Evolutionary conservation across 2,797 vertebrate species (phyloP), one percentile per base, ranked within the genome.

Genomic region (Hoplostethus mediterraneus): DNA sequence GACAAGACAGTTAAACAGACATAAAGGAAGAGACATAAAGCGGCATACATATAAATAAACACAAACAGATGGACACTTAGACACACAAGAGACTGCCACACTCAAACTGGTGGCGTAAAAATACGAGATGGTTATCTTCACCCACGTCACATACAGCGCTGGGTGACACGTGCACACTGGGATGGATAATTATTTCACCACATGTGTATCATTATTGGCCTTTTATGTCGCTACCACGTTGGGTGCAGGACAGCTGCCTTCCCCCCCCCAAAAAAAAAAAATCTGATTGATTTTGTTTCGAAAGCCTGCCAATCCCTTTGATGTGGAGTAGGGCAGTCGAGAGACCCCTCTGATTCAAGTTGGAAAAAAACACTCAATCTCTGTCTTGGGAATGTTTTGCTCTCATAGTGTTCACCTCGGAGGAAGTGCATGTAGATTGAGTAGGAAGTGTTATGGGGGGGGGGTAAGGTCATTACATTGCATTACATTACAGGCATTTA

Each of bases 261-360:
- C 28, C 53, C 51, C 7, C n/a, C n/a, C n/a, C n/a, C n/a, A n/a
- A 67, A 68, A 44, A 77, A 58, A 53, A 31, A 52, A 67, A 74
- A 85, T 85, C 73, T 85, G 85, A 90, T 84, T 85, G 85, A 90
- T 84, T 89, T 83, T 84, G 83, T 77, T 21, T 90, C 70, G 78
- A 61, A 83, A 86, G 62, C 71, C 76, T 16, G 67, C 73, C 77
- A 77, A 40, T 53, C 69, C 68, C 75, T 92, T 92, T 92, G 88
- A 91, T 89, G 85, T 86, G 0, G 51, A 74, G 75, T 63, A 71
- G 79, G 58, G 52, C 62, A 74, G 73, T 67, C 63, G 56, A 70
- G 61, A 87, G 80, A 89, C 71, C 79, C 80, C 74, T 78, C 51
- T 60, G 44, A 76, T 79, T 79, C 83, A 78, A 73, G 84, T 52